phyloP scores from a whole-genome alignment of 1,140 invertebrate genomes.

The Laupala kohalensis region DNA sequence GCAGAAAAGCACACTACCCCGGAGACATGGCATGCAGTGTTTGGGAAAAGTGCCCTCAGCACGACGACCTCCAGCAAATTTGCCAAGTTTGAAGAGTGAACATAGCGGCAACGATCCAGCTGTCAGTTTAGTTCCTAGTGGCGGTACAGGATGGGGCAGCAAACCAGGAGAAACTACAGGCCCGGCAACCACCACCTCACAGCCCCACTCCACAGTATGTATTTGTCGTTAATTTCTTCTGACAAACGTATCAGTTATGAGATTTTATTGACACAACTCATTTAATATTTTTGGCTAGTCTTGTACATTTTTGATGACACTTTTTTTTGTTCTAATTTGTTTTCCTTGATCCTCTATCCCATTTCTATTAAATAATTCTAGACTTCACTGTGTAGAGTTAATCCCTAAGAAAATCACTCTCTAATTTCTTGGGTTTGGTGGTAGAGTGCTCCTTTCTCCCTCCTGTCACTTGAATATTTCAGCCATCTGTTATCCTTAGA shows the following conservation, averaged over 20 bases:
- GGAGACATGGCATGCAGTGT: constrained; percentile 96
- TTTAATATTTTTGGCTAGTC: too few species aligned
- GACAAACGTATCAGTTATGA: neutral
- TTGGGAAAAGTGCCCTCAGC: constrained; percentile 93
- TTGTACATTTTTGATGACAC: neutral
- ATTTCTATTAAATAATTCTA: too few species aligned
- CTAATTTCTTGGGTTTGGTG: too few species aligned
- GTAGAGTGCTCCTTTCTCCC: too few species aligned
- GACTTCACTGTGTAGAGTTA: too few species aligned
- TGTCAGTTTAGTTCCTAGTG: constrained; percentile 55
- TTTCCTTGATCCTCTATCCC: too few species aligned
- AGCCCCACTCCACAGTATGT: constrained; percentile 13
- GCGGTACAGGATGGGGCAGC: constrained; percentile 58
- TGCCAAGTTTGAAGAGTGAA: constrained; percentile 95
- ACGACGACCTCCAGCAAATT: constrained; percentile 88
- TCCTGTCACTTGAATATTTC: too few species aligned
- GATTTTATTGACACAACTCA: neutral
- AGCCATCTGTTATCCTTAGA: too few species aligned
- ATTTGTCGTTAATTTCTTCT: neutral
- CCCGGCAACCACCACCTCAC: constrained; percentile 11
- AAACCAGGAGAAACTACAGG: constrained; percentile 30
- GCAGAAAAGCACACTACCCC: constrained; percentile 69
- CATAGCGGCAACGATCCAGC: constrained; percentile 60
- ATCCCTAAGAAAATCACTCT: too few species aligned
- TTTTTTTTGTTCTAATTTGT: neutral